Percentiles rank a stretch among this genome's conserved stretches.
Conservation (phyloP, 2,113 vertebrate genomes). For the Aldabrachelys gigantea region DNA sequence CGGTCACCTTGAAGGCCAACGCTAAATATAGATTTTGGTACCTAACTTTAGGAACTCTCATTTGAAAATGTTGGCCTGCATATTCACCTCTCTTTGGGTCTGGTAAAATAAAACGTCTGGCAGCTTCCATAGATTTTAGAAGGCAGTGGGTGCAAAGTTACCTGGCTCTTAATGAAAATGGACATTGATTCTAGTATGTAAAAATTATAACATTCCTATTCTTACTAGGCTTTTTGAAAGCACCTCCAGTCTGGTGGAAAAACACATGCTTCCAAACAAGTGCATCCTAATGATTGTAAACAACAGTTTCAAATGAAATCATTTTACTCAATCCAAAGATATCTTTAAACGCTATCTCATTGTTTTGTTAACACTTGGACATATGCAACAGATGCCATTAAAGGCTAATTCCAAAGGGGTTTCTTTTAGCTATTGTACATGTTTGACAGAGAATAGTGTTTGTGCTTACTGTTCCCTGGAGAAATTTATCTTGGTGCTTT, state of each 20-base stretch:
- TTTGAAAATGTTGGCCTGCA: background rate
- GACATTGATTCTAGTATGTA: background rate
- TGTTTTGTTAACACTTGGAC: background rate
- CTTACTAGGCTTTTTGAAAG: background rate
- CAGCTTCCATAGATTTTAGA: background rate
- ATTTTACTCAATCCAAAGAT: background rate
- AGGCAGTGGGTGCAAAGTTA: background rate
- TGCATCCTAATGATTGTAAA: background rate
- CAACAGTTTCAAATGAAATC: background rate
- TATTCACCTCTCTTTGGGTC: background rate
- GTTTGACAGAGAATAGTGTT: background rate
- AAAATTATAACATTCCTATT: background rate
- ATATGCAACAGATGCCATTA: background rate
- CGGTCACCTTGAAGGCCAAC: background rate
- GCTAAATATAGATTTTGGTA: background rate
- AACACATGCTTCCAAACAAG: background rate
- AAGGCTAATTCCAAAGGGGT: background rate
- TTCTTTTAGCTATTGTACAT: background rate
- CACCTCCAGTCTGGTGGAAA: background rate
- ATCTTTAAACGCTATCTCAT: background rate
- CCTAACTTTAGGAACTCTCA: background rate
- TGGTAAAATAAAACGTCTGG: background rate
- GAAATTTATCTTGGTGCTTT: slow-evolving; percentile 48
- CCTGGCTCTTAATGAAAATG: background rate
- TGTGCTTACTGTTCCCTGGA: slow-evolving; percentile 24